Evolutionary conservation across 2,888 invertebrate genomes (phyloP).

Genomic region (Amblyteles armatorius): DNA sequence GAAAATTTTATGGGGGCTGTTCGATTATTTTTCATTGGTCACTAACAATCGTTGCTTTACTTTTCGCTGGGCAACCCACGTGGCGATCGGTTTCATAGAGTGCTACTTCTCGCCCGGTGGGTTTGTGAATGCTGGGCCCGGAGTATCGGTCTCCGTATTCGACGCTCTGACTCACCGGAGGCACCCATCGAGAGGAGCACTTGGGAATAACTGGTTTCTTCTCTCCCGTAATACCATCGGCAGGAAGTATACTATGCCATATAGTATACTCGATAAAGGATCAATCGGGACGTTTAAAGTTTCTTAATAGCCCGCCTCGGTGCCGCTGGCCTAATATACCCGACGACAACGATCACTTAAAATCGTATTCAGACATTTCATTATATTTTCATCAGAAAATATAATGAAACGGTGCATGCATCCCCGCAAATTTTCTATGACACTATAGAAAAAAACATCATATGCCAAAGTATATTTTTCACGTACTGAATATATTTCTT

Average conservation of each 20-base stretch:
- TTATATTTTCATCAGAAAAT: slow-evolving; percentile 51
- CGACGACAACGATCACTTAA: slow-evolving; percentile 52
- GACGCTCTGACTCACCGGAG: slow-evolving; percentile 61
- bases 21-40: not conserved
- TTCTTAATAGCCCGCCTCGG: slow-evolving; percentile 70
- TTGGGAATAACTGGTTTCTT: slow-evolving; percentile 63
- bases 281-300: slow-evolving; percentile 68
- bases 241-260: slow-evolving; percentile 38
- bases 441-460: not conserved
- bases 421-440: not conserved
- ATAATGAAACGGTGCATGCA: not conserved
- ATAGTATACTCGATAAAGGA: slow-evolving; percentile 66
- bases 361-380: slow-evolving; percentile 52
- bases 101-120: slow-evolving; percentile 32
- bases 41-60: not conserved
- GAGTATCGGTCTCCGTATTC: slow-evolving; percentile 37
- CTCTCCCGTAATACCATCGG: slow-evolving; percentile 54
- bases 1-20: not conserved
- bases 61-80: not conserved
- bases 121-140: slow-evolving; percentile 31
- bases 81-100: slow-evolving; percentile 25
- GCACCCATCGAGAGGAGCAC: slow-evolving; percentile 32
- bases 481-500: no score
- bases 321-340: slow-evolving; percentile 65
- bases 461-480: not conserved